Evolutionary conservation across 2,797 vertebrate species (phyloP).

Genomic region (Enteromius mattozi): DNA sequence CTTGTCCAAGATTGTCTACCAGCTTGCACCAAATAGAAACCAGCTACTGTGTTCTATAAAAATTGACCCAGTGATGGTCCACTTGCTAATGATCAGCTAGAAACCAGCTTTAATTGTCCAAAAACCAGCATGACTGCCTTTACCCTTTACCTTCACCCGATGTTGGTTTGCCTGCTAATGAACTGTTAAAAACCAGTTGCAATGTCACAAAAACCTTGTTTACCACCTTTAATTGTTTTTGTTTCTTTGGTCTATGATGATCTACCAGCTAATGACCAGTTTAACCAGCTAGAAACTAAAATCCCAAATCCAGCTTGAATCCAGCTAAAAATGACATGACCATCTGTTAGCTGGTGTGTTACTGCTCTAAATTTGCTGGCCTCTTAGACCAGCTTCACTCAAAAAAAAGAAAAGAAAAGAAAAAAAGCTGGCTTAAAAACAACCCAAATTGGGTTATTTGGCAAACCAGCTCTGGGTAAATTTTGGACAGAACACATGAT

Average conservation of each 20-base stretch:
- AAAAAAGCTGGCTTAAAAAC: too few species aligned
- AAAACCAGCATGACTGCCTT: neutral
- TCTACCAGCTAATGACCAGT: neutral
- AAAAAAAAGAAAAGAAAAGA: too few species aligned
- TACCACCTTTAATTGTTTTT: neutral
- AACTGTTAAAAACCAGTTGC: neutral
- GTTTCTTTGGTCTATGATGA: neutral
- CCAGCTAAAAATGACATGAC: neutral
- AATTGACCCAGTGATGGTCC: neutral
- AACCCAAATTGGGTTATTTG: too few species aligned
- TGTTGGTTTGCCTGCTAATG: neutral
- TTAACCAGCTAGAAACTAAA: too few species aligned
- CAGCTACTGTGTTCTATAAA: neutral
- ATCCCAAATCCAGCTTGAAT: neutral
- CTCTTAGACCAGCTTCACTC: neutral
- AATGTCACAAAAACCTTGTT: neutral
- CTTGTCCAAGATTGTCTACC: neutral
- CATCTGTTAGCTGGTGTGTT: neutral
- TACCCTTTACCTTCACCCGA: neutral
- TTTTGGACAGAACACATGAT: too few species aligned
- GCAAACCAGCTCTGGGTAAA: too few species aligned
- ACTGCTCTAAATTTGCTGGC: neutral
- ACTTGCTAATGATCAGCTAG: neutral
- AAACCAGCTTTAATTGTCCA: neutral
- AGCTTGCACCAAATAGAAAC: neutral